Evolutionary conservation across 1,140 invertebrate genomes (phyloP).

Genomic region (Xylocopa sonorina): DNA sequence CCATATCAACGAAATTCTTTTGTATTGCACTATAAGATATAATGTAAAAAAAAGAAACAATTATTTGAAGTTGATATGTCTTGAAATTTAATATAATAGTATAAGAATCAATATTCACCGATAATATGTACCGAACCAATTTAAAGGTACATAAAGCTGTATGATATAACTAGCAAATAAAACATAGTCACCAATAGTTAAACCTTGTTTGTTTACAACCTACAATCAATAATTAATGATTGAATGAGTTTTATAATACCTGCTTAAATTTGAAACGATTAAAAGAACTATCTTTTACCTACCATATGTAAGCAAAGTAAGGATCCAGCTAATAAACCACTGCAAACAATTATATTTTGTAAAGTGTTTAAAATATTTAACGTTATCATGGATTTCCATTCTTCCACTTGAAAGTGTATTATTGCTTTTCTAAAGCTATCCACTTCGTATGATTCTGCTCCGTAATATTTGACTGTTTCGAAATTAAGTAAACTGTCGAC

Average conservation of each 20-base stretch:
- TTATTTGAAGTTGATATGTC: constrained; percentile 6
- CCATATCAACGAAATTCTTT: constrained; percentile 99
- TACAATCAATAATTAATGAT: constrained; percentile 45
- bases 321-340: constrained; percentile 92
- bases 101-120: constrained; percentile 83
- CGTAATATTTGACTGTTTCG: constrained; percentile 99
- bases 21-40: constrained; percentile 92
- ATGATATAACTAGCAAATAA: constrained; percentile 97
- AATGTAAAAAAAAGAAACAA: constrained; percentile 51
- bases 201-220: constrained; percentile 84
- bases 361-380: constrained; percentile 94
- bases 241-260: not conserved
- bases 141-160: constrained; percentile 97
- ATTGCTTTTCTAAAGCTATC: constrained; percentile 92
- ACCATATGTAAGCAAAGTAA: constrained; percentile 93
- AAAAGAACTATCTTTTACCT: not conserved
- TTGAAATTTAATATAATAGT: not conserved
- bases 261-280: not conserved
- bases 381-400: constrained; percentile 93
- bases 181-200: constrained; percentile 97
- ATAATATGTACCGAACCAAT: constrained; percentile 99
- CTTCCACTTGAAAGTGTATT: constrained; percentile 91
- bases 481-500: constrained; percentile 99
- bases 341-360: constrained; percentile 95
- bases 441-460: constrained; percentile 95